Evolutionary conservation across 2,113 vertebrate genomes (phyloP), one percentile per base, ranked within the genome.

Genomic region (Prietella phreatophila): DNA sequence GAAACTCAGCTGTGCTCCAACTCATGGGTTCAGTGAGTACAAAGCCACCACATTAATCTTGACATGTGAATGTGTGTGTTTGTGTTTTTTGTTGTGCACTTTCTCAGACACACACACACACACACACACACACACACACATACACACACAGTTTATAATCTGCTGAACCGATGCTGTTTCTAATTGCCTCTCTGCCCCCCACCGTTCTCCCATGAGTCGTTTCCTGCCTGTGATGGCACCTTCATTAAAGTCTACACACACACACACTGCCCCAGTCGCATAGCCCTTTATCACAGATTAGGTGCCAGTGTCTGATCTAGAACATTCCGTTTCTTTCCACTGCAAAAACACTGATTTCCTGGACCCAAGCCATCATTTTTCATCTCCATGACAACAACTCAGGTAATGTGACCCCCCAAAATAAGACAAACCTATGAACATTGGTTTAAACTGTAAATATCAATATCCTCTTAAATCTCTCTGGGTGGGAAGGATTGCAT

Each of bases 141-240:
- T n/a, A n/a, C n/a, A n/a, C n/a, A 42, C 81, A 55, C 75, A 65
- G 56, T 36, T 13, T 25, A 33, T 58, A 76, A 27, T 14, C 65
- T 42, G 65, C 61, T 60, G 53, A 76, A 55, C 73, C 30, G n/a
- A 80, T 84, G 80, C 60, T 71, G 85, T 60, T 79, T 67, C 53
- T 83, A 88, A 85, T 83, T 82, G 10, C 61, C 58, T 71, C 53
- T 11, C 4, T 83, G 11, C 87, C 67, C 86, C 86, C 80, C 25
- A 33, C 53, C 36, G 39, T 60, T 76, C 67, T 73, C 80, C 80
- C 81, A 58, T 30, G 67, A 73, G 67, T 76, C 19, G 60, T 83
- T 87, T 87, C 86, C 80, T 76, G 56, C 53, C 67, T 83, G 53
- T 87, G 81, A 87, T 83, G 67, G 67, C 69, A 69, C 67, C 80